Percentiles rank a stretch among this genome's conserved stretches.
phyloP scores from a whole-genome alignment of 2,113 vertebrate genomes.

The Ictalurus furcatus region DNA sequence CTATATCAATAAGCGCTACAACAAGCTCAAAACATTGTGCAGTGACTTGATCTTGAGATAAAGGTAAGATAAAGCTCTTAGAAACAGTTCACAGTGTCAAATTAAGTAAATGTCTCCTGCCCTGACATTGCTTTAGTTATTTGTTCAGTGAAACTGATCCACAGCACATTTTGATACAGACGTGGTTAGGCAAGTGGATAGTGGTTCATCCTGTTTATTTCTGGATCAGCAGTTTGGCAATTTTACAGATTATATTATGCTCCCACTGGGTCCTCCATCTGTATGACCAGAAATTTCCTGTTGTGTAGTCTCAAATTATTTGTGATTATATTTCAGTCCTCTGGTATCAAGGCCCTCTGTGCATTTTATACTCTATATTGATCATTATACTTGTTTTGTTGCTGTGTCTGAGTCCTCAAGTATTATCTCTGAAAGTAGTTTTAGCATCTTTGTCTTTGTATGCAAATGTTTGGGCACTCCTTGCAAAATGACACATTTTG shows the following conservation, averaged over 20 bases:
- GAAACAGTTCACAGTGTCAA: constrained; percentile 1
- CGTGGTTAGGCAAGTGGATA: not conserved
- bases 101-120: not conserved
- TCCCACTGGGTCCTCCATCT: constrained; percentile 36
- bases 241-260: constrained; percentile 32
- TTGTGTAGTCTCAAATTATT: not conserved
- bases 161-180: not conserved
- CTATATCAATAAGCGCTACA: not conserved
- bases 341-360: not conserved
- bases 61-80: not conserved
- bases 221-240: constrained; percentile 7
- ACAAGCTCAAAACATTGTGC: not conserved
- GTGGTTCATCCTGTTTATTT: not conserved
- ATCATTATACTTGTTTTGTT: not conserved
- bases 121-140: not conserved
- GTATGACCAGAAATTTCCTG: constrained; percentile 5
- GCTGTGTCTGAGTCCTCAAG: not conserved
- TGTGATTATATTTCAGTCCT: not conserved
- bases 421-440: not conserved
- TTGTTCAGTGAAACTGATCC: not conserved
- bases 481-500: not conserved
- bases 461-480: not conserved
- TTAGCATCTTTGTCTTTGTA: not conserved
- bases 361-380: not conserved
- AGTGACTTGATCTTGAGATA: not conserved